Conservation (phyloP, 2,113 vertebrate species). For the Cinclus cinclus region DNA sequence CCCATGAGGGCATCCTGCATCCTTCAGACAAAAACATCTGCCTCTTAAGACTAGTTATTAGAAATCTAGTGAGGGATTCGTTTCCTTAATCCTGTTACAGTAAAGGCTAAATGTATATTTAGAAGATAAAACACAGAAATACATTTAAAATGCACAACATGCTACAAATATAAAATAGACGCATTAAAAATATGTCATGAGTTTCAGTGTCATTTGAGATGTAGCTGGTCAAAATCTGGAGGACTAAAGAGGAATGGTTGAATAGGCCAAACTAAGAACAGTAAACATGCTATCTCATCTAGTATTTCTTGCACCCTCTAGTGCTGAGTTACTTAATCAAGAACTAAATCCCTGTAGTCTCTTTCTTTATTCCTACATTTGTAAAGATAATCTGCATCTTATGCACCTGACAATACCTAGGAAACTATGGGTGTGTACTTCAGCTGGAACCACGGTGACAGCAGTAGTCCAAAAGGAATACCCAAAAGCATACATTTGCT, state of each 20-base stretch:
- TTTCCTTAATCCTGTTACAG: background rate
- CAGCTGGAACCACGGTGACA: background rate
- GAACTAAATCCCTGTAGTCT: background rate
- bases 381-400: background rate
- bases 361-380: background rate
- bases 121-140: background rate
- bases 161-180: background rate
- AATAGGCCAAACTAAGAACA: background rate
- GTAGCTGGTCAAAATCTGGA: background rate
- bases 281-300: background rate
- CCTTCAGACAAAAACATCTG: background rate
- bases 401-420: background rate
- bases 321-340: background rate
- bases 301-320: background rate
- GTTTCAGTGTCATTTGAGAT: background rate
- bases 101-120: background rate
- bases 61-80: background rate
- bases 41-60: background rate
- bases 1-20: background rate
- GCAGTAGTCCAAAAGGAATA: background rate
- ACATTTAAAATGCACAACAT: background rate
- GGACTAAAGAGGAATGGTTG: background rate
- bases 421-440: background rate
- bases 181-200: background rate
- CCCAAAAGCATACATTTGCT: background rate